Evolutionary conservation across 2,797 vertebrate genomes (phyloP).

Genomic region (Hipposideros larvatus): DNA sequence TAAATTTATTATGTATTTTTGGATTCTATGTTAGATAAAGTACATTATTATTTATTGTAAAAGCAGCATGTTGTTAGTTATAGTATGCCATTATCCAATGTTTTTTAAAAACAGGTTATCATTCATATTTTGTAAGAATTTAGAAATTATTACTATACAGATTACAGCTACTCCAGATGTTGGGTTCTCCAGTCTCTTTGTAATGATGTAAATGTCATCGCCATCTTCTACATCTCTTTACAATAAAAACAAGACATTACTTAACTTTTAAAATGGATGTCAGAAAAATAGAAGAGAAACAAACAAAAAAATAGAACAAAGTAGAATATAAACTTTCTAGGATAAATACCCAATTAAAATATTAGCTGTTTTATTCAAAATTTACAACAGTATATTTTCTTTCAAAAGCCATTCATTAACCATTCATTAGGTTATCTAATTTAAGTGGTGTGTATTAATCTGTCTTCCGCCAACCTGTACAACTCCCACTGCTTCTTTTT

Average conservation of each 20-base stretch:
- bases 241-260: conserved; percentile 39
- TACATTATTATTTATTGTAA: neutral
- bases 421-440: neutral
- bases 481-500: neutral
- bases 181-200: neutral
- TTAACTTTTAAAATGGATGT: conserved; percentile 24
- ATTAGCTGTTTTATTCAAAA: neutral
- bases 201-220: neutral
- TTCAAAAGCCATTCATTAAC: conserved; percentile 22
- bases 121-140: conserved; percentile 19
- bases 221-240: neutral
- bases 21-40: neutral
- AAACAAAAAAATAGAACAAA: conserved; percentile 9
- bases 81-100: neutral
- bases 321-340: conserved; percentile 30
- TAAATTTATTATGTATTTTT: conserved; percentile 27
- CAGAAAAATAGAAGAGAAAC: conserved; percentile 39
- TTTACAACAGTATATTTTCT: neutral
- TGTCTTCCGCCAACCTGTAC: neutral
- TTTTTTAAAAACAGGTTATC: neutral
- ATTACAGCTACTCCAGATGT: neutral
- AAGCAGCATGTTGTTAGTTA: neutral
- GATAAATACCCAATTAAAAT: conserved; percentile 50
- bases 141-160: neutral
- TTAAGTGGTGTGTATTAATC: neutral